Percentiles rank a stretch among this genome's conserved stretches.
Evolutionary conservation across 2,888 invertebrate genomes (phyloP).

Genomic region (Neuroscelio doddi): DNA sequence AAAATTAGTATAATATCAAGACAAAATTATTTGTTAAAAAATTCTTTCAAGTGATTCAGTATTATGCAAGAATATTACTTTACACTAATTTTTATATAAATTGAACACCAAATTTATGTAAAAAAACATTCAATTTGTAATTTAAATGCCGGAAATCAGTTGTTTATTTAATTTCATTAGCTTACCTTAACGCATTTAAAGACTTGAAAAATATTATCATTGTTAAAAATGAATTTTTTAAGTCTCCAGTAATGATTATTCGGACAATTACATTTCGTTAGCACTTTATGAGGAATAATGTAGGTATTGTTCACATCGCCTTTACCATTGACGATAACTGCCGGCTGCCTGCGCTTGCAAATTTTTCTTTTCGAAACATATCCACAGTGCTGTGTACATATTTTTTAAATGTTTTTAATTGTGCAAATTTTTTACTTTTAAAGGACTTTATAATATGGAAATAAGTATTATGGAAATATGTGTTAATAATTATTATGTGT

Average conservation of each 20-base stretch:
- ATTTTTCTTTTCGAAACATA: constrained; percentile 70
- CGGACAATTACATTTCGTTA: constrained; percentile 74
- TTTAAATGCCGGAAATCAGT: too few species aligned
- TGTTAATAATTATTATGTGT: too few species aligned
- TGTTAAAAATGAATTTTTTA: constrained; percentile 60
- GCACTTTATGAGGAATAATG: constrained; percentile 71
- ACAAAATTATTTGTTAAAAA: too few species aligned
- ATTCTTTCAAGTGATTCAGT: too few species aligned
- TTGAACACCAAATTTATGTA: too few species aligned
- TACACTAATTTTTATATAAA: too few species aligned
- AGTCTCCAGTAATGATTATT: constrained; percentile 74
- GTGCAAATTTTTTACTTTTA: constrained; percentile 8
- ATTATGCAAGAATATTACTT: too few species aligned
- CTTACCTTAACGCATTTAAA: constrained; percentile 73
- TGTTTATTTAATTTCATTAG: neutral
- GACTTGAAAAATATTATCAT: constrained; percentile 59
- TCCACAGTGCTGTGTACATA: constrained; percentile 73
- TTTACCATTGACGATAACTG: constrained; percentile 71
- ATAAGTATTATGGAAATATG: too few species aligned
- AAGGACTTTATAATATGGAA: constrained; percentile 10
- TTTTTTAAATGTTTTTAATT: too few species aligned
- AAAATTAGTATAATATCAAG: too few species aligned
- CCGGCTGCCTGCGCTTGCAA: constrained; percentile 69
- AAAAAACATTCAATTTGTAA: too few species aligned
- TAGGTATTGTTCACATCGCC: constrained; percentile 70